phyloP scores from a whole-genome alignment of 2,797 vertebrate genomes.

The Siniperca scherzeri region DNA sequence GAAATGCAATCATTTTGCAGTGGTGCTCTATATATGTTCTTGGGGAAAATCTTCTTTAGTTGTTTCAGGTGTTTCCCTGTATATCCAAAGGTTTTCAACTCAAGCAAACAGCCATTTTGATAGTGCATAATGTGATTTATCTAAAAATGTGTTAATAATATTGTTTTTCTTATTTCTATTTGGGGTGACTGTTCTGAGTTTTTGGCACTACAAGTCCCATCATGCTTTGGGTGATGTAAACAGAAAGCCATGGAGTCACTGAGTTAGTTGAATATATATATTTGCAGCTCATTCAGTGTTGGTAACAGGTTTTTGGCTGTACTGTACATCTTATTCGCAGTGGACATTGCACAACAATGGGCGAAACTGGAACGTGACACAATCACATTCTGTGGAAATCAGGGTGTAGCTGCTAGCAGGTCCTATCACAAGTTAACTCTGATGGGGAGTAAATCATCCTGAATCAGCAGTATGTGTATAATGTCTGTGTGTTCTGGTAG shows the following conservation, averaged over 20 bases:
- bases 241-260: neutral
- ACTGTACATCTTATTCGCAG: too few species aligned
- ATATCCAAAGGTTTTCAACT: neutral
- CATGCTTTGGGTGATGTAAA: neutral
- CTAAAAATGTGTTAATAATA: neutral
- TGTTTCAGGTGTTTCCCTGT: neutral
- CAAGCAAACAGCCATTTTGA: neutral
- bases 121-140: neutral
- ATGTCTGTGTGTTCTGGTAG: neutral
- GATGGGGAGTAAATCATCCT: too few species aligned
- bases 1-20: neutral
- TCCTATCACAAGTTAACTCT: neutral
- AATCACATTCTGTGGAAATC: neutral
- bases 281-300: neutral
- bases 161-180: neutral
- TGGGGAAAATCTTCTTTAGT: too few species aligned
- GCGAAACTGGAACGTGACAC: too few species aligned
- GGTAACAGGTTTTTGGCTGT: neutral
- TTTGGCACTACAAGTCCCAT: neutral
- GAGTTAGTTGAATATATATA: neutral
- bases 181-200: neutral
- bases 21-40: neutral
- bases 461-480: neutral
- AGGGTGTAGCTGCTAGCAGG: neutral
- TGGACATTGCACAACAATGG: neutral